These are phyloP conservation scores for Knipowitschia caucasica DNA, from an alignment of 2,797 vertebrate genomes.

Conservation along the genomic window DNA sequence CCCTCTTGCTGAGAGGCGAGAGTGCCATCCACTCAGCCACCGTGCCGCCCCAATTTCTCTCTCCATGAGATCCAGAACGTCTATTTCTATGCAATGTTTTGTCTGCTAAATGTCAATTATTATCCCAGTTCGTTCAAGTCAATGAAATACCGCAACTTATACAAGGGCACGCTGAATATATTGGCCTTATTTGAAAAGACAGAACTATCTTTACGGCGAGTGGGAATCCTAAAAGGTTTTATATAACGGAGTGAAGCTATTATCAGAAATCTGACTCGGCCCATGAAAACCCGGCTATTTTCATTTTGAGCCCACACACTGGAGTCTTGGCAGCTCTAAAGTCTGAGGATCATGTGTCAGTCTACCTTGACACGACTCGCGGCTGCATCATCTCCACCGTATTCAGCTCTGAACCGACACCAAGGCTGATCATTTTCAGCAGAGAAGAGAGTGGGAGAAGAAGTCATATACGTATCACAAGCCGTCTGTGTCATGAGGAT, in stretches of 20 bases:
- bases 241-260: conserved; percentile 44
- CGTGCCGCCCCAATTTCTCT: neutral
- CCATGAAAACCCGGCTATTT: conserved; percentile 57
- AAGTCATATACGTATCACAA: conserved; percentile 38
- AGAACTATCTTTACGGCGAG: conserved; percentile 11
- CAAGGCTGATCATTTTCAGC: conserved; percentile 35
- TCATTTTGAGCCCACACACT: conserved; percentile 57
- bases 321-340: conserved; percentile 51
- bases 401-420: conserved; percentile 20
- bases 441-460: conserved; percentile 39
- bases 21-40: no score
- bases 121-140: neutral
- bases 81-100: neutral
- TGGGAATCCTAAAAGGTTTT: conserved; percentile 29
- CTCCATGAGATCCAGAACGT: neutral
- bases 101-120: neutral
- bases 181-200: neutral
- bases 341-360: conserved; percentile 52
- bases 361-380: conserved; percentile 51
- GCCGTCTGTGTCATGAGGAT: conserved; percentile 4
- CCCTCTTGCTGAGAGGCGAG: no score
- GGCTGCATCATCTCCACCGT: conserved; percentile 35
- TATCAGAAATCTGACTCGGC: conserved; percentile 56
- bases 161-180: neutral
- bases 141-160: neutral